These are phyloP conservation scores for Anguilla megastoma DNA, from an alignment of 2,797 vertebrate genomes.

Conservation along the genomic window DNA sequence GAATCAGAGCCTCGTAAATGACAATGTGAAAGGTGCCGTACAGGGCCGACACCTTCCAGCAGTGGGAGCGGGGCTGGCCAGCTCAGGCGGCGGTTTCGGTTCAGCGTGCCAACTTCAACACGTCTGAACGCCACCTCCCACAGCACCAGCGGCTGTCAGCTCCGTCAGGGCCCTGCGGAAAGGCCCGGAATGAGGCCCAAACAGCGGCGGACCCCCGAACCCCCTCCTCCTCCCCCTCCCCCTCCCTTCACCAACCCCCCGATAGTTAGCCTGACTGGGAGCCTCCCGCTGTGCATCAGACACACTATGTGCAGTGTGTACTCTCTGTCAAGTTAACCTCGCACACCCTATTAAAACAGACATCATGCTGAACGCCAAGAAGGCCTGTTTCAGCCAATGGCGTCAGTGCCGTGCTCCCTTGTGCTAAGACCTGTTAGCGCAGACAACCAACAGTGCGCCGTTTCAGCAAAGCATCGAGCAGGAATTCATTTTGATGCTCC, in stretches of 20 bases:
- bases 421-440: conserved; percentile 61
- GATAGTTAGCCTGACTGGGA: conserved; percentile 7
- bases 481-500: conserved; percentile 57
- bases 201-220: conserved; percentile 38
- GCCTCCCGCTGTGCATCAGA: conserved; percentile 49
- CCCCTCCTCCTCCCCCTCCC: conserved; percentile 19
- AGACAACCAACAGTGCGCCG: conserved; percentile 58
- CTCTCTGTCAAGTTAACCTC: conserved; percentile 48
- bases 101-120: conserved; percentile 67
- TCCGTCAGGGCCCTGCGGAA: conserved; percentile 57
- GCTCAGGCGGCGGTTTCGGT: conserved; percentile 24
- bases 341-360: conserved; percentile 65
- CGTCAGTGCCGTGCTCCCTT: conserved; percentile 41
- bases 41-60: neutral
- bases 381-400: conserved; percentile 36
- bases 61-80: neutral
- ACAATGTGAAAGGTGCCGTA: neutral
- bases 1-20: neutral
- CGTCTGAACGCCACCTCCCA: conserved; percentile 48
- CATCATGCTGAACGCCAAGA: conserved; percentile 60
- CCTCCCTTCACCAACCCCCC: conserved; percentile 34
- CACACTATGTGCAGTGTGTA: conserved; percentile 69
- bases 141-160: conserved; percentile 40
- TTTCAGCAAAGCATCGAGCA: conserved; percentile 58
- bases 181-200: conserved; percentile 42